Conservation (phyloP, 2,797 vertebrate species). For the Hemitrygon akajei region DNA sequence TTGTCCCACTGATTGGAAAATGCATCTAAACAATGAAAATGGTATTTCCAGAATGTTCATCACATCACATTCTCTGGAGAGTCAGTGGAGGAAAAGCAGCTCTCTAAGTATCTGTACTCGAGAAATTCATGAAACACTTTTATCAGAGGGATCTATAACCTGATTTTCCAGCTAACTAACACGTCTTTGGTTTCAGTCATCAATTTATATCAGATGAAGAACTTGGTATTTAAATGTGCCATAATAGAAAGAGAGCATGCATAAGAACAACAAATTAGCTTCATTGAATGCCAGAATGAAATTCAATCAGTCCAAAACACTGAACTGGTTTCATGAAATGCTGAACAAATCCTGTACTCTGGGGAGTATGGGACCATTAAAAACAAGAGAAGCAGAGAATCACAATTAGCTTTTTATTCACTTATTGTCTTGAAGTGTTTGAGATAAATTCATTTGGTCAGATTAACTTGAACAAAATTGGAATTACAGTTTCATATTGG, state of each 20-base stretch:
- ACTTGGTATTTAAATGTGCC: background rate
- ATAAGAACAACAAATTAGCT: conserved; percentile 6
- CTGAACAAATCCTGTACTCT: background rate
- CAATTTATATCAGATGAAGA: background rate
- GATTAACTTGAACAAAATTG: background rate
- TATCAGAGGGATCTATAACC: background rate
- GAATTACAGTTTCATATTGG: background rate
- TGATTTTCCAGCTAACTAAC: background rate
- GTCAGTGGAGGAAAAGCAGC: background rate
- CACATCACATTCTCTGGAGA: background rate
- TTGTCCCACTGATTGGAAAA: background rate
- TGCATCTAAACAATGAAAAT: background rate
- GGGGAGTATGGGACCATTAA: background rate
- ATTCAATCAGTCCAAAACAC: background rate
- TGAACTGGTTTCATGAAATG: background rate
- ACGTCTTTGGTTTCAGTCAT: background rate
- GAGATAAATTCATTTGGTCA: background rate
- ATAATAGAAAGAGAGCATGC: background rate
- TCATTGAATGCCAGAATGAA: conserved; percentile 19
- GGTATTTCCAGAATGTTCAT: background rate
- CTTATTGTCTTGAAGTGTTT: background rate
- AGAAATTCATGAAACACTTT: background rate
- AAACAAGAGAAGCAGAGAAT: background rate
- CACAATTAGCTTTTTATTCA: background rate
- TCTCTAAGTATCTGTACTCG: background rate